Evolutionary conservation across 2,797 vertebrate species (phyloP).

Genomic region (Danio choprae): DNA sequence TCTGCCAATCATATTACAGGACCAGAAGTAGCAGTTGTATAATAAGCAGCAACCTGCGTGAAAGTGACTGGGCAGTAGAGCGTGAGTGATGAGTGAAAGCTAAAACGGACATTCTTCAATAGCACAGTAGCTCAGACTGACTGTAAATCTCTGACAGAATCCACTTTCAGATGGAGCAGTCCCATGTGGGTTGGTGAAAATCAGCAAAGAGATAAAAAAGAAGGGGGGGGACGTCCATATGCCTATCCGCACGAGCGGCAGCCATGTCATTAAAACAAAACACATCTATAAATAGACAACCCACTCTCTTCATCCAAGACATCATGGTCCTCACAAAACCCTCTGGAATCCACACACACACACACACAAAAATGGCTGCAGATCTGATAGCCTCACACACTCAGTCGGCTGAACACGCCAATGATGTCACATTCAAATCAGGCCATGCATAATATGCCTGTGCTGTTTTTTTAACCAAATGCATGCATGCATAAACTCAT

Average conservation of each 20-base stretch:
- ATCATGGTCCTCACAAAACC: constrained; percentile 27
- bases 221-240: constrained; percentile 49
- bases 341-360: background rate
- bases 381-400: background rate
- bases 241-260: constrained; percentile 35
- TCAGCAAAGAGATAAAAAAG: constrained; percentile 53
- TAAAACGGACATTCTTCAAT: constrained; percentile 48
- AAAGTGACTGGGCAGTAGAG: constrained; percentile 6
- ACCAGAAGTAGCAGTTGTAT: constrained; percentile 8
- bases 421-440: constrained; percentile 5
- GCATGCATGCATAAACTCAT: constrained; percentile 18
- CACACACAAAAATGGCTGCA: background rate
- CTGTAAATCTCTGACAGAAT: constrained; percentile 60
- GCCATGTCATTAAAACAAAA: constrained; percentile 53
- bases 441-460: constrained; percentile 26
- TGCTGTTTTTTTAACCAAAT: constrained; percentile 37
- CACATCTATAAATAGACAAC: constrained; percentile 57
- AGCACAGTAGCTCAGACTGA: constrained; percentile 46
- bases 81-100: constrained; percentile 30
- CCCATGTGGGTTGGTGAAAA: constrained; percentile 55
- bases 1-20: background rate
- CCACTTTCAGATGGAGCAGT: constrained; percentile 52
- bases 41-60: background rate
- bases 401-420: background rate
- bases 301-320: constrained; percentile 27